phyloP scores from a whole-genome alignment of 1,140 invertebrate species.

The Euglossa dilemma region DNA sequence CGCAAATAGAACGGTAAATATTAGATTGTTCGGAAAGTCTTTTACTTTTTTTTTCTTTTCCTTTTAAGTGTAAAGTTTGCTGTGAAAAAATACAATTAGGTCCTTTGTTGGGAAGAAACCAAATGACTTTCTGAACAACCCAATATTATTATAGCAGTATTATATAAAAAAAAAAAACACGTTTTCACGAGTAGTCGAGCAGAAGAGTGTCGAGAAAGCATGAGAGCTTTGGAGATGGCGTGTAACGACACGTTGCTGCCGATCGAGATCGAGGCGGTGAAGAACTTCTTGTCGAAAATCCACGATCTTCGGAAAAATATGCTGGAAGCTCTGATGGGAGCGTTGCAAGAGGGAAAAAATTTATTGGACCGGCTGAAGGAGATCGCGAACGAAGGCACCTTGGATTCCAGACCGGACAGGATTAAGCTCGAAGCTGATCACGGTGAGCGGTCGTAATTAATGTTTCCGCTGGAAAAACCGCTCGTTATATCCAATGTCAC shows the following conservation, averaged over 20 bases:
- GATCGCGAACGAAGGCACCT: conserved; percentile 86
- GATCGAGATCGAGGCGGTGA: conserved; percentile 87
- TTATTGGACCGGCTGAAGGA: conserved; percentile 88
- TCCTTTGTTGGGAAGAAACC: too few relatives aligned
- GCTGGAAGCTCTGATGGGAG: conserved; percentile 89
- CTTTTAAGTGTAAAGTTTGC: too few relatives aligned
- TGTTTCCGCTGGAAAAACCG: conserved; percentile 5
- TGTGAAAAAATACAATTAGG: too few relatives aligned
- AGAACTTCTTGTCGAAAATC: conserved; percentile 85
- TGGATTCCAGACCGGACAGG: conserved; percentile 89
- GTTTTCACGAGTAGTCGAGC: conserved; percentile 83
- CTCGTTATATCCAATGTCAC: conserved; percentile 4
- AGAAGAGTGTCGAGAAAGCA: conserved; percentile 87
- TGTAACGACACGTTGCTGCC: conserved; percentile 86
- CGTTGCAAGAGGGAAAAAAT: conserved; percentile 90
- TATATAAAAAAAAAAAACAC: too few relatives aligned
- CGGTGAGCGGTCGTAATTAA: conserved; percentile 76
- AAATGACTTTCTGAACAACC: too few relatives aligned
- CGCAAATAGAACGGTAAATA: too few relatives aligned
- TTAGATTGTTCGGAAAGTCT: too few relatives aligned
- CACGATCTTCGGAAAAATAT: conserved; percentile 87
- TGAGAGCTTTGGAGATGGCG: conserved; percentile 87
- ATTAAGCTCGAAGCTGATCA: conserved; percentile 86
- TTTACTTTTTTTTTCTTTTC: too few relatives aligned
- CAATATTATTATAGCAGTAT: too few relatives aligned